These are phyloP conservation scores for Phrynocephalus vlangalii DNA, from an alignment of 2,797 vertebrate genomes.

Conservation along the genomic window DNA sequence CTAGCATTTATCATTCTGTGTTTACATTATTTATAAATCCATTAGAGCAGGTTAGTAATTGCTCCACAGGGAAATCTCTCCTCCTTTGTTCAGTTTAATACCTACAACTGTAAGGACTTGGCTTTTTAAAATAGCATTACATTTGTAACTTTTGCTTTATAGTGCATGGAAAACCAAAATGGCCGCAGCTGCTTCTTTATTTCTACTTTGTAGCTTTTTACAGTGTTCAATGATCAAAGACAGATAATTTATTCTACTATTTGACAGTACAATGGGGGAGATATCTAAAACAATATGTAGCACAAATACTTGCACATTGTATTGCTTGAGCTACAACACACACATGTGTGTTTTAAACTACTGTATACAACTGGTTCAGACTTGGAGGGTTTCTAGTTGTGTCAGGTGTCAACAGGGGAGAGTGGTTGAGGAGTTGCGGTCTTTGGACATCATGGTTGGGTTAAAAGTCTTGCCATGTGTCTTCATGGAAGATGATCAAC, in stretches of 20 bases:
- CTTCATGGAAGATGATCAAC: too few relatives aligned
- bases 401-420: too few relatives aligned
- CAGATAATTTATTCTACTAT: neutral
- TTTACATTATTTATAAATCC: neutral
- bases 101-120: neutral
- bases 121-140: neutral
- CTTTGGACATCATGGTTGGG: neutral
- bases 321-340: neutral
- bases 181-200: neutral
- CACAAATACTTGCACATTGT: neutral
- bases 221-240: neutral
- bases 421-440: neutral
- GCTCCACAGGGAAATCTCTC: neutral
- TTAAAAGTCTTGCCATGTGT: too few relatives aligned
- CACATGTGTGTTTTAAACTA: neutral
- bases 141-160: neutral
- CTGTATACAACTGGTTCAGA: neutral
- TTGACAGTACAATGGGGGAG: neutral
- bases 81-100: slow-evolving; percentile 3
- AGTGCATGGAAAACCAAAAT: neutral
- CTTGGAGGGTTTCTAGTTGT: too few relatives aligned
- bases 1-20: neutral
- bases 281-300: neutral
- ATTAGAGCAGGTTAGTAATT: neutral
- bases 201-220: neutral